These are phyloP conservation scores for Oreotrochilus melanogaster DNA, from an alignment of 2,113 vertebrate genomes.

Conservation along the genomic window DNA sequence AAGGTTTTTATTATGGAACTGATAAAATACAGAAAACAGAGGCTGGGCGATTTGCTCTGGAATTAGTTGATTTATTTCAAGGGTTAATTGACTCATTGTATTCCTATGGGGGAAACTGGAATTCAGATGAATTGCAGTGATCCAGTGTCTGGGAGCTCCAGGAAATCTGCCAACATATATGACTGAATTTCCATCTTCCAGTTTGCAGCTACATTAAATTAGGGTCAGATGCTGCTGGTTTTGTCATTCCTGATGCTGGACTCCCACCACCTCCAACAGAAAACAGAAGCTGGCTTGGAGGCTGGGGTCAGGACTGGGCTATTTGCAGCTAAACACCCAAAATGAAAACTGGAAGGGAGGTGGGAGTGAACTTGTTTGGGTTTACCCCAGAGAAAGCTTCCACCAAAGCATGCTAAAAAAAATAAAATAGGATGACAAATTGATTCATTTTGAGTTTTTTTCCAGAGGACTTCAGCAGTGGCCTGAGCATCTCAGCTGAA, in stretches of 20 bases:
- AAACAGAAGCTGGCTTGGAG: background rate
- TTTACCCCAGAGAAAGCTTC: background rate
- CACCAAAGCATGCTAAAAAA: background rate
- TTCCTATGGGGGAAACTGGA: constrained; percentile 9
- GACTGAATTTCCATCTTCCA: background rate
- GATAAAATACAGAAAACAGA: constrained; percentile 51
- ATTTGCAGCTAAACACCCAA: background rate
- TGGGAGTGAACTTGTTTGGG: background rate
- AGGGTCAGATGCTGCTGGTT: constrained; percentile 10
- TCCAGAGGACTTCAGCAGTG: background rate
- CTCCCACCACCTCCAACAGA: background rate
- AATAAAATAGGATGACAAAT: background rate
- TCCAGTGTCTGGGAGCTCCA: constrained; percentile 2
- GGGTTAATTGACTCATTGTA: constrained; percentile 48
- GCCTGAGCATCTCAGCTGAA: background rate
- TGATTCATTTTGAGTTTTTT: background rate
- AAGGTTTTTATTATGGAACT: constrained; percentile 50
- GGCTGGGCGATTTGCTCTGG: background rate
- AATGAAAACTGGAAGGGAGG: background rate
- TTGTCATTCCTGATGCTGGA: background rate
- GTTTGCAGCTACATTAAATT: constrained; percentile 2
- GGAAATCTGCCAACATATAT: constrained; percentile 20
- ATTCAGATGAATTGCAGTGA: constrained; percentile 27
- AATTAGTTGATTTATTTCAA: constrained; percentile 45
- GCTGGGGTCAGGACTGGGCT: background rate